A percentile compares a stretch with the other conserved stretches of the same genome.
phyloP scores from a whole-genome alignment of 1,140 invertebrate species.

The Vollenhovia emeryi region DNA sequence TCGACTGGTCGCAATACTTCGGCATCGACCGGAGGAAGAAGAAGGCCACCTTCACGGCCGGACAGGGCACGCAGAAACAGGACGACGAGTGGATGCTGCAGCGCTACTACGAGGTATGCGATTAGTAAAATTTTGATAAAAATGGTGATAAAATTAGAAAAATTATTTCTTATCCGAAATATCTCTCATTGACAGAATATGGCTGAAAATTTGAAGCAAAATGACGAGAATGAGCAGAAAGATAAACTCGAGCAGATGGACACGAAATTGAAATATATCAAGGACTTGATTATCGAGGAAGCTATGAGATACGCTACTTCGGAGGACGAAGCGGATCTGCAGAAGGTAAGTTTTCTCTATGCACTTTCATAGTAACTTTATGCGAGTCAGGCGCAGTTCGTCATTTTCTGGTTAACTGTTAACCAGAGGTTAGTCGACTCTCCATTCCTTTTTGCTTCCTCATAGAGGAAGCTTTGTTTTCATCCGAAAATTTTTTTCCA shows the following conservation, averaged over 20 bases:
- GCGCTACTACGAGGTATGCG: slow-evolving; percentile 83
- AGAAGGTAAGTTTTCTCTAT: slow-evolving; percentile 40
- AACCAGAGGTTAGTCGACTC: too few relatives aligned
- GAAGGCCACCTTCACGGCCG: slow-evolving; percentile 84
- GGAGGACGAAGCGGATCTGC: slow-evolving; percentile 81
- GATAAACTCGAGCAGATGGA: slow-evolving; percentile 89
- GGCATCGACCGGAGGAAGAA: slow-evolving; percentile 92
- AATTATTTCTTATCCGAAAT: too few relatives aligned
- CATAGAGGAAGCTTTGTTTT: too few relatives aligned
- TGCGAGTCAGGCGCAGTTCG: too few relatives aligned
- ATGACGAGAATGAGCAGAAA: slow-evolving; percentile 72
- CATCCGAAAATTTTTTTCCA: too few relatives aligned
- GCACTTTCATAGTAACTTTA: too few relatives aligned
- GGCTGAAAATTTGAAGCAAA: slow-evolving; percentile 78
- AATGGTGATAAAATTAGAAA: neutral
- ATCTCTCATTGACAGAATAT: slow-evolving; percentile 71
- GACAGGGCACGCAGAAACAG: slow-evolving; percentile 80
- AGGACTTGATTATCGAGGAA: slow-evolving; percentile 91
- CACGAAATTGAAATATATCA: slow-evolving; percentile 89
- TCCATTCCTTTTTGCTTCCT: too few relatives aligned
- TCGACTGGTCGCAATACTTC: slow-evolving; percentile 94
- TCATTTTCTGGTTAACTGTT: too few relatives aligned
- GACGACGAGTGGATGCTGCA: slow-evolving; percentile 87
- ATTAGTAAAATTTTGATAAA: neutral
- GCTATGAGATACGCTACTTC: slow-evolving; percentile 90